A percentile compares a stretch with the other conserved stretches of the same genome.
These are phyloP conservation scores for Arenaria interpres DNA, from an alignment of 2,113 vertebrate genomes.

Conservation along the genomic window DNA sequence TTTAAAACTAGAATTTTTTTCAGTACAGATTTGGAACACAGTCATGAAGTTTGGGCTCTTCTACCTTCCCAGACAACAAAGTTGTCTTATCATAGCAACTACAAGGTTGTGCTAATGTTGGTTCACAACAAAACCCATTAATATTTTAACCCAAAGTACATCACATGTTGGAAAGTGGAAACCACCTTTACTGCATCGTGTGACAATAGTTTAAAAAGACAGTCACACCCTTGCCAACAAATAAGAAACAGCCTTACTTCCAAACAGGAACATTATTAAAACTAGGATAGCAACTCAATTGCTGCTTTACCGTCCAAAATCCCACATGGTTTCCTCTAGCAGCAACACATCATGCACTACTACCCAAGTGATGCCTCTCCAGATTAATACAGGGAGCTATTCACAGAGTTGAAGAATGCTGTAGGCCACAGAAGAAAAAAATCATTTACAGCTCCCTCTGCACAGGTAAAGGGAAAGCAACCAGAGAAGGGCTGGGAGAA, in stretches of 20 bases:
- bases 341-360: not conserved
- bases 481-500: not conserved
- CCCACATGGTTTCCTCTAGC: not conserved
- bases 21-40: not conserved
- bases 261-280: not conserved
- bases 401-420: not conserved
- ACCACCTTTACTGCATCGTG: not conserved
- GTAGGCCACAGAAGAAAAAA: not conserved
- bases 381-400: not conserved
- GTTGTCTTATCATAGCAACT: not conserved
- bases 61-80: not conserved
- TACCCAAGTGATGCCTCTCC: not conserved
- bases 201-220: not conserved
- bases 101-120: not conserved
- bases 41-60: not conserved
- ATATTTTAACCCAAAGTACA: not conserved
- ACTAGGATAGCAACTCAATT: not conserved
- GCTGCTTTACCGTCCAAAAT: not conserved
- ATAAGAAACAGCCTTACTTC: not conserved
- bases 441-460: not conserved
- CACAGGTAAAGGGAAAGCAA: not conserved
- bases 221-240: not conserved
- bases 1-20: not conserved
- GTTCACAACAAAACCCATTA: not conserved
- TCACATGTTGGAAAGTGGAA: not conserved